Evolutionary conservation across 2,888 invertebrate genomes (phyloP), one percentile per base, ranked within the genome.

Genomic region (Neelides folsomi): DNA sequence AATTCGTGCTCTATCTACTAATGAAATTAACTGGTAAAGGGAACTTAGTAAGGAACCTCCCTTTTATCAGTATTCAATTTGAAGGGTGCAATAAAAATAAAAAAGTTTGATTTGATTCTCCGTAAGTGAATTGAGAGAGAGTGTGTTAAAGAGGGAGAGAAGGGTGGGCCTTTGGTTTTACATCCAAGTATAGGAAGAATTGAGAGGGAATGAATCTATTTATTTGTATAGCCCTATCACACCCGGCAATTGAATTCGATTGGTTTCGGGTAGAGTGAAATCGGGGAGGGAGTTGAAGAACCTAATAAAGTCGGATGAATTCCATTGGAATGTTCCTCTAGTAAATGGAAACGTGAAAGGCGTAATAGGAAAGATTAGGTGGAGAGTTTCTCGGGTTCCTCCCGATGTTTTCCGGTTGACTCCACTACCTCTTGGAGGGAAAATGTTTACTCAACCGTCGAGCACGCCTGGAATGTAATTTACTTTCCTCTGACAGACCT

Each of bases 381-480:
- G 36, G 13, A 37, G 27, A 27, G 27, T 27, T 15, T 39, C 39
- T 13, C n/a, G 39, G 15, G 39, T 39, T 15, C n/a, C 15, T 39
- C 39, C 39, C 39, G 39, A 13, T 39, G 39, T 39, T 16, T 39
- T 39, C 13, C 39, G 13, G 39, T 16, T 16, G 13, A 16, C 13
- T 39, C 13, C 13, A 15, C 16, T 3, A 15, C 6, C 13, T 13
- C 13, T 39, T 39, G 39, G 44, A 53, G 44, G 40, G 48, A 47
- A 54, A 55, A 56, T 55, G 56, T 59, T 57, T 57, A 59, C 56
- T 59, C 59, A 58, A 54, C 57, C 55, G 57, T 56, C 51, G 51
- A 59, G 61, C 53, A 61, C 59, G 54, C 53, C 46, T 54, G 57
- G 61, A 63, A 63, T 63, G 61, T 52, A 63, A 63, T 63, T 63